Evolutionary conservation across 1,140 invertebrate genomes (phyloP).

Genomic region (Zaprionus taronus): DNA sequence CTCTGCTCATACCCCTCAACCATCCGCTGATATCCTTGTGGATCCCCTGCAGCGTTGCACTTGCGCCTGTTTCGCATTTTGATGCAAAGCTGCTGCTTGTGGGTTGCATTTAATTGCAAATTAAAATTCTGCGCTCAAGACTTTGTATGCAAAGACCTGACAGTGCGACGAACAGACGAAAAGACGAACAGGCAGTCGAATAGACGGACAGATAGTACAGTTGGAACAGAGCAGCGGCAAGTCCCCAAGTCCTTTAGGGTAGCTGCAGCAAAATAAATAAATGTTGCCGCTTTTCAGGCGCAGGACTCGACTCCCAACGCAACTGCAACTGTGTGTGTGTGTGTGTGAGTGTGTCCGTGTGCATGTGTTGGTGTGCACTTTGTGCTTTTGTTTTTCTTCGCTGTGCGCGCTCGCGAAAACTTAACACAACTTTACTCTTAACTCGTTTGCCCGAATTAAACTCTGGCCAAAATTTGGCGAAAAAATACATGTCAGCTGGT

Average conservation of each 20-base stretch:
- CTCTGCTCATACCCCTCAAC: neutral
- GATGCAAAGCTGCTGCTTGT: slow-evolving; percentile 80
- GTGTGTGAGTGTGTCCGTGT: neutral
- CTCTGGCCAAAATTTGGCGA: slow-evolving; percentile 75
- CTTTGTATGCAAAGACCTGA: slow-evolving; percentile 78
- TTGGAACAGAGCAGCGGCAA: slow-evolving; percentile 16
- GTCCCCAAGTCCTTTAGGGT: slow-evolving; percentile 61
- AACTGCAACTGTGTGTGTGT: slow-evolving; percentile 5
- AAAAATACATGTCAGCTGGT: slow-evolving; percentile 74
- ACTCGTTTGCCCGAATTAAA: slow-evolving; percentile 81
- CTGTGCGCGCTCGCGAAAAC: slow-evolving; percentile 64
- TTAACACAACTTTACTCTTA: slow-evolving; percentile 82
- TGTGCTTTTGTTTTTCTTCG: slow-evolving; percentile 73
- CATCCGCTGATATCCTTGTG: slow-evolving; percentile 9
- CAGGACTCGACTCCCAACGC: slow-evolving; percentile 22
- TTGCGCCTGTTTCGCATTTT: slow-evolving; percentile 61
- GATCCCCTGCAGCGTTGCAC: slow-evolving; percentile 21
- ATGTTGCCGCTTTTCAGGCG: slow-evolving; percentile 67
- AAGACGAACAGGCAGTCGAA: slow-evolving; percentile 12
- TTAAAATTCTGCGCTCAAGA: slow-evolving; percentile 82
- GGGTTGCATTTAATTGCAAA: slow-evolving; percentile 83
- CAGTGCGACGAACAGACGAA: slow-evolving; percentile 25
- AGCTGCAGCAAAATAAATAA: slow-evolving; percentile 77
- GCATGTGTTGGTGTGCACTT: slow-evolving; percentile 43
- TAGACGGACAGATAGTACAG: slow-evolving; percentile 27